phyloP scores from a whole-genome alignment of 30 jellyfish, hydroid and myxozoan genomes.

The Pseudorhiza aurosa region DNA sequence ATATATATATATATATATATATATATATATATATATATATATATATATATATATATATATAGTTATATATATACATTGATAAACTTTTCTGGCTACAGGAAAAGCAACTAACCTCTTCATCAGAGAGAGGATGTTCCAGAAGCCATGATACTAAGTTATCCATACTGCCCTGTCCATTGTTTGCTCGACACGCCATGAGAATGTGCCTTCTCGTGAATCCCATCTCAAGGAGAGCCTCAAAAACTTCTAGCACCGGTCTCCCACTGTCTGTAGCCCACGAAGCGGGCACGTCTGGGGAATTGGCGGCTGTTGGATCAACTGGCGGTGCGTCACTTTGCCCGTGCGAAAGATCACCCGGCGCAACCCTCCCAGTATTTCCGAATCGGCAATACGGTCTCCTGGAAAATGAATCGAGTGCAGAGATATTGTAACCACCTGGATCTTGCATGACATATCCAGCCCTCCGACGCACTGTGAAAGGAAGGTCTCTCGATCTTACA shows the following conservation, averaged over 20 bases:
- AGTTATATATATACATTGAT: too few species aligned
- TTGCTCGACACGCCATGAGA: slow-evolving; percentile 57
- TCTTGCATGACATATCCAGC: background rate
- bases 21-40: too few species aligned
- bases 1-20: too few species aligned
- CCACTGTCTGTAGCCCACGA: background rate
- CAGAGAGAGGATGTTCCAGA: slow-evolving; percentile 84
- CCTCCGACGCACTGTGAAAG: background rate
- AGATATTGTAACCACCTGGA: background rate
- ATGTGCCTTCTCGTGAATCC: slow-evolving; percentile 80
- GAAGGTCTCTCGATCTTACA: background rate
- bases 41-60: too few species aligned
- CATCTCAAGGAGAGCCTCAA: slow-evolving; percentile 71
- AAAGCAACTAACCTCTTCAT: slow-evolving; percentile 36
- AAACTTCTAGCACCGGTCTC: slow-evolving; percentile 1
- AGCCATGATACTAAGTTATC: slow-evolving; percentile 81
- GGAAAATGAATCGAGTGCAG: background rate
- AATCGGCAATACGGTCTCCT: background rate
- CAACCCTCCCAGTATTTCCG: too few species aligned
- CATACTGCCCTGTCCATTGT: slow-evolving; percentile 44
- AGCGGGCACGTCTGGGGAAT: background rate
- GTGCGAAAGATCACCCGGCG: background rate
- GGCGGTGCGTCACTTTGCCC: background rate
- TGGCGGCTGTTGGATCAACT: too few species aligned
- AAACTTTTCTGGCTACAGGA: background rate